Conservation (phyloP, 2,113 vertebrate species). For the Pyrgilauda ruficollis region DNA sequence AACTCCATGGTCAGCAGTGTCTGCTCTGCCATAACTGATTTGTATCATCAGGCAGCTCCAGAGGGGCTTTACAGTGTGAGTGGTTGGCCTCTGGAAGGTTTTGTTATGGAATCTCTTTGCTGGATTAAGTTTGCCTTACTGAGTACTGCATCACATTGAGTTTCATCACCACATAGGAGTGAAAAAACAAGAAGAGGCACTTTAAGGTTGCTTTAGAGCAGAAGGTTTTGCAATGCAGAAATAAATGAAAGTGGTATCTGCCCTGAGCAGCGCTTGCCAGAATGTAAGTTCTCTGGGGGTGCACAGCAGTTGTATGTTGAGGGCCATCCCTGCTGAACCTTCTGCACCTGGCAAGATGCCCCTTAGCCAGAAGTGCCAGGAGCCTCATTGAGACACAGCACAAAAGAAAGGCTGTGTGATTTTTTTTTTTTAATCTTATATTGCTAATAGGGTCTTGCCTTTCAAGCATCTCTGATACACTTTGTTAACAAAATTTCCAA, state of each 20-base stretch:
- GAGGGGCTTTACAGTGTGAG: background rate
- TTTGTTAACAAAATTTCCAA: background rate
- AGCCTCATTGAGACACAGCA: background rate
- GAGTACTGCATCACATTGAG: background rate
- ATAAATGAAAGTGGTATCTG: background rate
- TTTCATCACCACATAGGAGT: background rate
- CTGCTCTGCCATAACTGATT: background rate
- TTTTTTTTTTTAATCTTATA: background rate
- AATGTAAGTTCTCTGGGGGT: background rate
- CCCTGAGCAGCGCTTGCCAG: background rate
- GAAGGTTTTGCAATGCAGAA: background rate
- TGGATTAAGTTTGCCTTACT: background rate
- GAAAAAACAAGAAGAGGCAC: background rate
- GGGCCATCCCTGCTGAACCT: background rate
- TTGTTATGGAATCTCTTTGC: background rate
- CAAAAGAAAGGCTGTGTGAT: background rate
- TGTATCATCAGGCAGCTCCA: background rate
- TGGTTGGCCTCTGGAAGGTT: background rate
- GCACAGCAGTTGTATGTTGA: background rate
- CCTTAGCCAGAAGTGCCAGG: background rate
- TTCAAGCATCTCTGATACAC: background rate
- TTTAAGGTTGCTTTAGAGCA: background rate
- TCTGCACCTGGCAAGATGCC: background rate
- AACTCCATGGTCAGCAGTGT: background rate
- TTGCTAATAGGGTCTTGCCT: background rate